phyloP scores from a whole-genome alignment of 1,140 invertebrate species.

The Drosophila obscura region DNA sequence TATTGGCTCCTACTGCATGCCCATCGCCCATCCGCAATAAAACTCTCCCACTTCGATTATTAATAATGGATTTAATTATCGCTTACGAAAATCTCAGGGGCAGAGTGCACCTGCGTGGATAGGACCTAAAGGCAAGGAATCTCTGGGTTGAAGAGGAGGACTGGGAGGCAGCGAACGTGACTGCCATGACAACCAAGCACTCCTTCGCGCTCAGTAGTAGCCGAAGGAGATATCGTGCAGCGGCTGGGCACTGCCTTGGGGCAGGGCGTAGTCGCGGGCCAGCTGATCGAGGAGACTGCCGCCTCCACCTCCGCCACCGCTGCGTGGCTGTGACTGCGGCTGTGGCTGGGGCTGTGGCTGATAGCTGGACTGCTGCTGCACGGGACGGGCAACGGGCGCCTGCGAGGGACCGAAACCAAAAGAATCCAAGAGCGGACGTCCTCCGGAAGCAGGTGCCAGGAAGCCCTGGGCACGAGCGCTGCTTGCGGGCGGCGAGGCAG shows the following conservation, averaged over 20 bases:
- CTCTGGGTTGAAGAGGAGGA: conserved; percentile 28
- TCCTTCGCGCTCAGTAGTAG: conserved; percentile 85
- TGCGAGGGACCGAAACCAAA: conserved; percentile 70
- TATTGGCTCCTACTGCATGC: too few relatives aligned
- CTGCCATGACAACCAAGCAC: neutral
- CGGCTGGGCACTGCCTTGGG: conserved; percentile 87
- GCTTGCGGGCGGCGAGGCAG: conserved; percentile 67
- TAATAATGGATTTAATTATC: conserved; percentile 44
- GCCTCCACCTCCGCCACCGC: conserved; percentile 84
- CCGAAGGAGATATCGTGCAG: conserved; percentile 92
- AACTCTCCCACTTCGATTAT: conserved; percentile 5
- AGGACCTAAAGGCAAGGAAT: conserved; percentile 51
- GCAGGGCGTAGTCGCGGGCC: conserved; percentile 91
- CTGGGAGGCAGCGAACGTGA: neutral
- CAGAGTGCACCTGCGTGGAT: conserved; percentile 24
- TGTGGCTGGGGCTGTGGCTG: conserved; percentile 82
- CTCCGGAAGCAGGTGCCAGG: conserved; percentile 71
- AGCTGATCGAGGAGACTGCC: conserved; percentile 91
- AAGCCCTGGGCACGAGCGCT: conserved; percentile 78
- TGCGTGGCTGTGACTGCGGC: conserved; percentile 82
- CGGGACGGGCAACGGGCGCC: conserved; percentile 56
- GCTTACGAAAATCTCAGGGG: conserved; percentile 33
- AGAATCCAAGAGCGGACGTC: conserved; percentile 69
- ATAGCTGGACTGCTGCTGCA: conserved; percentile 76
- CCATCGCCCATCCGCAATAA: too few relatives aligned